Evolutionary conservation across 2,113 vertebrate species (phyloP).

Genomic region (Oceanodroma tethys): DNA sequence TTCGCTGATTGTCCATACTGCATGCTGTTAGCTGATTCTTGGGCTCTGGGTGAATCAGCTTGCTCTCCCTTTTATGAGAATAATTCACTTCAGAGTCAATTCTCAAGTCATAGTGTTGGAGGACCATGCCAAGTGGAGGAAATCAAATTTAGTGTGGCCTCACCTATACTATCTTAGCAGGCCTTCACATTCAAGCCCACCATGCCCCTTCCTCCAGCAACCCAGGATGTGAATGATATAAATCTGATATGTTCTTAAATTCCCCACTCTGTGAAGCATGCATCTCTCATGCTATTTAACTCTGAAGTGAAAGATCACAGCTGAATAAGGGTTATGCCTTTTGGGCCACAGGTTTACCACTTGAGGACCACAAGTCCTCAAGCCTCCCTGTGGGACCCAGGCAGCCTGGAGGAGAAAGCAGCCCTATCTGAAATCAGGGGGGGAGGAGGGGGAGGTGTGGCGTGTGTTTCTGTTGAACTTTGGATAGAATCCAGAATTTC

Average conservation of each 20-base stretch:
- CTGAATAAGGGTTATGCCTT: not conserved
- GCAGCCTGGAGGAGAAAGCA: not conserved
- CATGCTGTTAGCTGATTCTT: not conserved
- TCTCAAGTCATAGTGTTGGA: not conserved
- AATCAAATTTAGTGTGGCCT: not conserved
- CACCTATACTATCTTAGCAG: not conserved
- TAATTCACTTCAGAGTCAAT: not conserved
- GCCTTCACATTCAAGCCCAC: not conserved
- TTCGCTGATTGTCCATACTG: not conserved
- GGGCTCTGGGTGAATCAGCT: not conserved
- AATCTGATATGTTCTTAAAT: not conserved
- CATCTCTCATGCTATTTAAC: not conserved
- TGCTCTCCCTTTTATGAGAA: not conserved
- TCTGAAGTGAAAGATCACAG: not conserved
- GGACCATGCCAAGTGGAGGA: not conserved
- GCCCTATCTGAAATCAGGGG: not conserved
- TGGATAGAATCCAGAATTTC: not conserved
- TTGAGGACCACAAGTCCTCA: not conserved
- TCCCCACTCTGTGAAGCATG: not conserved
- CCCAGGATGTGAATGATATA: not conserved
- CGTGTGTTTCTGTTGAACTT: not conserved
- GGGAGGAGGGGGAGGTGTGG: accelerated
- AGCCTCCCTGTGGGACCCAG: not conserved
- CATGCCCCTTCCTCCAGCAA: not conserved
- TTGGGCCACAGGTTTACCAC: not conserved